phyloP scores from a whole-genome alignment of 2,113 vertebrate species.

The Laticauda laticaudata region DNA sequence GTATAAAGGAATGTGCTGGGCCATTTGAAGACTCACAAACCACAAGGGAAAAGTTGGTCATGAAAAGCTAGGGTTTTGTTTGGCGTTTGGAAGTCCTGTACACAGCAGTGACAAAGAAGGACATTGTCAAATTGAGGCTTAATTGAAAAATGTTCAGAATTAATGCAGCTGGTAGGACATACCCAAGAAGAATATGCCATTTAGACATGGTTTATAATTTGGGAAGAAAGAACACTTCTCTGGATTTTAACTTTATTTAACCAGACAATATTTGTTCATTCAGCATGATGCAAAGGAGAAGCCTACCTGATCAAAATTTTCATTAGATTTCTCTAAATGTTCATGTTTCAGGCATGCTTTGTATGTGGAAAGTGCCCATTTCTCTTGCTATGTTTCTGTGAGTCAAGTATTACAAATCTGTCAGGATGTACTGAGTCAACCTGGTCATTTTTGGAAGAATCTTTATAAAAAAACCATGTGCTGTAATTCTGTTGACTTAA shows the following conservation, averaged over 20 bases:
- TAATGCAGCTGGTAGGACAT: neutral
- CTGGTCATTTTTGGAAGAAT: conserved; percentile 55
- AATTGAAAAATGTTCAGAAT: neutral
- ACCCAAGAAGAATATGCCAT: neutral
- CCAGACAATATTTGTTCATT: neutral
- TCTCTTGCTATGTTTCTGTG: neutral
- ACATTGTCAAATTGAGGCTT: neutral
- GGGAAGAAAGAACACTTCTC: neutral
- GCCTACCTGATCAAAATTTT: neutral
- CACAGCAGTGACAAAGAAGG: neutral
- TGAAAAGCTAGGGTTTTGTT: neutral
- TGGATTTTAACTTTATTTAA: neutral
- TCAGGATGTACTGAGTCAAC: neutral
- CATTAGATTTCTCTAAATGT: neutral
- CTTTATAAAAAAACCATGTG: conserved; percentile 47
- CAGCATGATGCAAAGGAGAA: neutral
- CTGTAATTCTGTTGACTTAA: conserved; percentile 56
- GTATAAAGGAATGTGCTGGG: neutral
- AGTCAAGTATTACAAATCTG: neutral
- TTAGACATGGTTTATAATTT: neutral
- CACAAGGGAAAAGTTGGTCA: neutral
- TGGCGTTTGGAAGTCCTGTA: neutral
- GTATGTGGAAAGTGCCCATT: neutral
- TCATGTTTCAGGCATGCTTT: neutral
- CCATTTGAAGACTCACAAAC: neutral